Conservation (phyloP, 1,140 invertebrate species). For the Tetragnatha versicolor region DNA sequence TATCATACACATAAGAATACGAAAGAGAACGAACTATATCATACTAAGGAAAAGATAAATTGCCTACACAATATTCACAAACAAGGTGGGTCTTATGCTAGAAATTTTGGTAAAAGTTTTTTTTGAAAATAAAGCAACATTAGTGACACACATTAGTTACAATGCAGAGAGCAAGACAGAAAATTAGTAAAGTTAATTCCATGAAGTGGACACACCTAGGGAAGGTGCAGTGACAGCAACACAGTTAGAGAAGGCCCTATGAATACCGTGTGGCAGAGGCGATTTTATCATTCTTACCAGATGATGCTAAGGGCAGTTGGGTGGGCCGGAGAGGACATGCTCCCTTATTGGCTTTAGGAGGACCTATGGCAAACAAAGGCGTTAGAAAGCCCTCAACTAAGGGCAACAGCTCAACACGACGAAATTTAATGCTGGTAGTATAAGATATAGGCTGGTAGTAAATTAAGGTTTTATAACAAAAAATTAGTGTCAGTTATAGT, state of each 20-base stretch:
- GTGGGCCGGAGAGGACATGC: constrained; percentile 28
- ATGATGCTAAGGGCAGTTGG: constrained; percentile 44
- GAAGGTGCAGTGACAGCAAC: constrained; percentile 50
- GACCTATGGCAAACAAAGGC: constrained; percentile 13
- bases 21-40: neutral
- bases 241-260: constrained; percentile 47
- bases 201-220: constrained; percentile 55
- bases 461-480: too few species aligned
- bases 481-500: too few species aligned
- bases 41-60: constrained; percentile 15
- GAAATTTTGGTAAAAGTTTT: neutral
- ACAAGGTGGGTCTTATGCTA: neutral
- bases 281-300: constrained; percentile 55
- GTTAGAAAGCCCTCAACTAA: too few species aligned
- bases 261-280: constrained; percentile 52
- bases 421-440: neutral
- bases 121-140: neutral
- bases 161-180: neutral
- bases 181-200: constrained; percentile 49
- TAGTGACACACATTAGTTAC: neutral
- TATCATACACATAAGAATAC: neutral
- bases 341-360: constrained; percentile 43
- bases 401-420: too few species aligned
- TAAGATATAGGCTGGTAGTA: too few species aligned
- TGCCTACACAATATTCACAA: constrained; percentile 52